A percentile compares a stretch with the other conserved stretches of the same genome.
These are phyloP conservation scores for Schizothorax lantsangensis DNA, from an alignment of 2,797 vertebrate genomes.

Conservation along the genomic window DNA sequence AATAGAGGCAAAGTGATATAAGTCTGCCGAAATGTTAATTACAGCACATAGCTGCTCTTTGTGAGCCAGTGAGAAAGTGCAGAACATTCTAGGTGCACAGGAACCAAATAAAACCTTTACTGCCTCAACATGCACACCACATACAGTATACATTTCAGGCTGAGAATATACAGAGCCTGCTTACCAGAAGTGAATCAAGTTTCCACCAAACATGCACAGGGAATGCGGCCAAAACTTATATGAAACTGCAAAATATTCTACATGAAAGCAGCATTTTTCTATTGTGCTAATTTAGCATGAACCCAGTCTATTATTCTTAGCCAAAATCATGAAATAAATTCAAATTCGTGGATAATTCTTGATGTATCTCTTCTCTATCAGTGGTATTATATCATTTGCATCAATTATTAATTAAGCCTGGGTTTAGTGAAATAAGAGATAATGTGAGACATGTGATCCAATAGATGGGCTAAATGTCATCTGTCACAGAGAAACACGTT, in stretches of 20 bases:
- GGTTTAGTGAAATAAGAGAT: slow-evolving; percentile 82
- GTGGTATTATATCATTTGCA: slow-evolving; percentile 70
- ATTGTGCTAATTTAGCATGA: neutral
- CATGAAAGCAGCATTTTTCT: neutral
- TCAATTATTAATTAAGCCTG: slow-evolving; percentile 83
- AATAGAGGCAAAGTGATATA: slow-evolving; percentile 51
- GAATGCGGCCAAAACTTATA: slow-evolving; percentile 11
- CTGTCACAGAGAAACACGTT: slow-evolving; percentile 84
- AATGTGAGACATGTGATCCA: slow-evolving; percentile 84
- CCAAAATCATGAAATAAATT: neutral
- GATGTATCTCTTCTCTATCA: slow-evolving; percentile 52
- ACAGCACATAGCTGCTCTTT: slow-evolving; percentile 42
- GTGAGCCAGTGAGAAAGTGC: neutral
- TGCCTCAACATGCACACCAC: slow-evolving; percentile 57
- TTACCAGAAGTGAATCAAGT: slow-evolving; percentile 63
- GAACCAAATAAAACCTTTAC: slow-evolving; percentile 52
- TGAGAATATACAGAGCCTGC: slow-evolving; percentile 59
- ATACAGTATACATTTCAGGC: slow-evolving; percentile 61
- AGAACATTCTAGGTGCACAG: slow-evolving; percentile 39
- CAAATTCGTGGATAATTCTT: slow-evolving; percentile 5
- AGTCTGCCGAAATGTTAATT: slow-evolving; percentile 45
- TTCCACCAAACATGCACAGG: slow-evolving; percentile 52
- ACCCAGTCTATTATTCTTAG: neutral
- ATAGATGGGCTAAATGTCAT: slow-evolving; percentile 82
- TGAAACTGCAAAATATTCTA: neutral